Conservation (phyloP, 2,113 vertebrate species). For the Chaetodon trifascialis region DNA sequence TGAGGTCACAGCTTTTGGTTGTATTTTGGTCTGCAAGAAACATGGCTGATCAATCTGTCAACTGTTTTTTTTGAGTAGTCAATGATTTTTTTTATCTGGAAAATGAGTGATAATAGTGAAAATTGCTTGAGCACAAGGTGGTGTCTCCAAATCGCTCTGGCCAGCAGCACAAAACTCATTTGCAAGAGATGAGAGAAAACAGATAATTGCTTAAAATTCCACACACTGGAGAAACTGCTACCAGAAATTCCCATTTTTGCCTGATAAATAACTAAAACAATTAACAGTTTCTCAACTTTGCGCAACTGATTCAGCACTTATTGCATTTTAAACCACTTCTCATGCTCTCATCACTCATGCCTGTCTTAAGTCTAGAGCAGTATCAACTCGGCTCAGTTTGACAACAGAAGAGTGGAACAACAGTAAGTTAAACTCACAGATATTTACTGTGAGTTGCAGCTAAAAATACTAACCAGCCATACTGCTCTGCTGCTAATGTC, state of each 20-base stretch:
- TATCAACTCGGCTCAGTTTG: neutral
- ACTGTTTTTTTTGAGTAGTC: neutral
- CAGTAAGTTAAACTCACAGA: neutral
- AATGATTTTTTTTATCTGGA: neutral
- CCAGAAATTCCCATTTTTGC: neutral
- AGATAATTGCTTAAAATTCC: neutral
- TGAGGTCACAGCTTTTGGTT: neutral
- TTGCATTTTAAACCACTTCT: neutral
- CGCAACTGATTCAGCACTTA: neutral
- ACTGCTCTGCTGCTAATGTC: conserved; percentile 13
- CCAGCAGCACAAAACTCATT: neutral
- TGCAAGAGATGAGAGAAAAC: neutral
- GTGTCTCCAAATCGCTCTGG: neutral
- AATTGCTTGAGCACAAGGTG: neutral
- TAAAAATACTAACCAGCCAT: conserved; percentile 20
- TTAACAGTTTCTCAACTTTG: neutral
- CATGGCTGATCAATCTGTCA: neutral
- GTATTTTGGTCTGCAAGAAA: neutral
- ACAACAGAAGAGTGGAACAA: neutral
- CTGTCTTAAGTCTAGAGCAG: neutral
- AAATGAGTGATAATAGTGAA: neutral
- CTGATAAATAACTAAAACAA: neutral
- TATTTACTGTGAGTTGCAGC: neutral
- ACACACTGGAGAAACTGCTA: neutral
- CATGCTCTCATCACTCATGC: neutral